A percentile compares a stretch with the other conserved stretches of the same genome.
These are phyloP conservation scores for Dermolepida albohirtum DNA, from an alignment of 2,888 invertebrate species.

Conservation along the genomic window DNA sequence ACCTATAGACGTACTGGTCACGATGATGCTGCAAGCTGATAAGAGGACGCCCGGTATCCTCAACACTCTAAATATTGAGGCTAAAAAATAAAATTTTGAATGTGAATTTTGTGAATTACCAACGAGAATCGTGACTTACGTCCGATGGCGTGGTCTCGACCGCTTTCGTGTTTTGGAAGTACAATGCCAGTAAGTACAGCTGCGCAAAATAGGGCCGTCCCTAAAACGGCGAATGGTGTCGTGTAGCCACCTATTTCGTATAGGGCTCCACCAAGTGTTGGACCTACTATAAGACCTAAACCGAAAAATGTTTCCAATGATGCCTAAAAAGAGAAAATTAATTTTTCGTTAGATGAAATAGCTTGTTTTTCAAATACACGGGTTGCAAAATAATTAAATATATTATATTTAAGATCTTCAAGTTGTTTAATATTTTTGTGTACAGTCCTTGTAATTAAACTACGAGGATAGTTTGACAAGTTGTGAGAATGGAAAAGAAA, in stretches of 20 bases:
- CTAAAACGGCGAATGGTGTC: slow-evolving; percentile 84
- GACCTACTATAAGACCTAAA: slow-evolving; percentile 87
- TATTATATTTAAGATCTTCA: too few species aligned
- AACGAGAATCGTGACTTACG: slow-evolving; percentile 66
- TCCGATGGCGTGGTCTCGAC: slow-evolving; percentile 69
- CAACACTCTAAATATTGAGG: slow-evolving; percentile 73
- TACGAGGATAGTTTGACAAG: too few species aligned
- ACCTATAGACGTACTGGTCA: slow-evolving; percentile 85
- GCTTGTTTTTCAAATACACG: too few species aligned
- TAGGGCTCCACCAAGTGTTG: slow-evolving; percentile 88
- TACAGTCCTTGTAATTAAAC: too few species aligned
- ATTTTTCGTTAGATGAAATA: too few species aligned
- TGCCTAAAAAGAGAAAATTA: slow-evolving; percentile 67
- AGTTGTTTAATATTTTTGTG: too few species aligned
- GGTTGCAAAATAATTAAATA: too few species aligned
- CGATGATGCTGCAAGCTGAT: slow-evolving; percentile 78
- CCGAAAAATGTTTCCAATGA: slow-evolving; percentile 91
- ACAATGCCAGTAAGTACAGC: slow-evolving; percentile 80
- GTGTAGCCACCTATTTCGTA: slow-evolving; percentile 84
- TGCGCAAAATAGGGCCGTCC: slow-evolving; percentile 79
- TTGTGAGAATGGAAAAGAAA: too few species aligned
- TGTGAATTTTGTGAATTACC: background rate
- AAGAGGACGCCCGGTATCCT: slow-evolving; percentile 81
- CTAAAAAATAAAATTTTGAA: slow-evolving; percentile 60
- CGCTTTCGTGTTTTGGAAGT: slow-evolving; percentile 75